Evolutionary conservation across 1,140 invertebrate species (phyloP).

Genomic region (Cherax quadricarinatus): DNA sequence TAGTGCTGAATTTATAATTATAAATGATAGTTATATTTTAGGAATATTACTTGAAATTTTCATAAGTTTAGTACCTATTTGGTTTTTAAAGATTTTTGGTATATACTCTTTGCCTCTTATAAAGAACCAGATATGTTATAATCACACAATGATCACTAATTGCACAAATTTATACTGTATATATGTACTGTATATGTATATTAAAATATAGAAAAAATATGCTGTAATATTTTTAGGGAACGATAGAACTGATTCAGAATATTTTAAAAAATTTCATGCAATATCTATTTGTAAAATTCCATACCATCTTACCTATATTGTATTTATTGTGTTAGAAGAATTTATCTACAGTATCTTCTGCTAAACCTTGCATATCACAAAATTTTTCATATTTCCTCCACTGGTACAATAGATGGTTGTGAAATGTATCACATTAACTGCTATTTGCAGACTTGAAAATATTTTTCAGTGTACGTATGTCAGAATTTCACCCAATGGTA

Average conservation of each 20-base stretch:
- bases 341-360: neutral
- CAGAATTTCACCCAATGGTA: no score
- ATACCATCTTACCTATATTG: neutral
- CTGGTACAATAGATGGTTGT: neutral
- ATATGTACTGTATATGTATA: neutral
- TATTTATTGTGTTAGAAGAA: neutral
- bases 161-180: neutral
- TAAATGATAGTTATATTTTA: neutral
- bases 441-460: neutral
- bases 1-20: neutral
- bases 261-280: neutral
- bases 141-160: neutral
- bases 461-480: no score
- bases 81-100: neutral
- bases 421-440: neutral
- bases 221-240: neutral
- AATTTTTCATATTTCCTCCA: neutral
- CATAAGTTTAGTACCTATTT: neutral
- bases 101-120: neutral
- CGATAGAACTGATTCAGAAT: neutral
- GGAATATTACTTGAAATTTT: no score
- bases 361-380: neutral
- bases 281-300: neutral
- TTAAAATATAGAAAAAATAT: neutral
- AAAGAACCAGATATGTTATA: neutral